phyloP scores from a whole-genome alignment of 2,797 vertebrate species.

The Eulemur albifrons region DNA sequence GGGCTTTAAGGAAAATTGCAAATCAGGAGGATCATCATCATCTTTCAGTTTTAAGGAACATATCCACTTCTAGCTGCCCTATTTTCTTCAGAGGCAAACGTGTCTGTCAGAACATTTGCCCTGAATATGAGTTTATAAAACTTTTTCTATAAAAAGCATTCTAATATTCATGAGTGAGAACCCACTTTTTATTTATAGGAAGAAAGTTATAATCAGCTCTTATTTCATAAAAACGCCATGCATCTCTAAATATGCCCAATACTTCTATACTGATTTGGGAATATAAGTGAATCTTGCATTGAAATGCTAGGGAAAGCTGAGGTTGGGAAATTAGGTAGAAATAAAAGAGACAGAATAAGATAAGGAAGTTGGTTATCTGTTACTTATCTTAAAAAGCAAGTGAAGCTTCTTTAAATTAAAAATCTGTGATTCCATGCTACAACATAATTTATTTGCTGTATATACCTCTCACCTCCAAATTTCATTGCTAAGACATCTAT shows the following conservation, averaged over 20 bases:
- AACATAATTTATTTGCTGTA: not conserved
- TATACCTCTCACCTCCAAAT: not conserved
- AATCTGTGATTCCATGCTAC: not conserved
- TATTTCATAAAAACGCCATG: not conserved
- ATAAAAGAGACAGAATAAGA: not conserved
- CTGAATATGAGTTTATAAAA: not conserved
- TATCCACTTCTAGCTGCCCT: not conserved
- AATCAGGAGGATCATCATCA: not conserved
- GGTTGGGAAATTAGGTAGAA: not conserved
- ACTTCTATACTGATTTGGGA: not conserved
- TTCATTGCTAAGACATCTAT: not conserved
- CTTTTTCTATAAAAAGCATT: not conserved
- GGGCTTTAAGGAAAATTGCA: not conserved
- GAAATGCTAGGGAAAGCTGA: not conserved
- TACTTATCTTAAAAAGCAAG: not conserved
- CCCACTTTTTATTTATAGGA: not conserved
- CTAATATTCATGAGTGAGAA: not conserved
- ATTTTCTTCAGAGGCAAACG: not conserved
- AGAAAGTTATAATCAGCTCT: not conserved
- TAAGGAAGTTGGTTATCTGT: not conserved
- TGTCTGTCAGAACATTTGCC: not conserved
- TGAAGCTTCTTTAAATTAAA: not conserved
- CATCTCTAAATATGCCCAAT: not conserved
- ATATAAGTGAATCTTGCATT: not conserved
- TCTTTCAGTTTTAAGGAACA: not conserved